Percentiles rank a stretch among this genome's conserved stretches.
These are phyloP conservation scores for Dichetophora obliterata DNA, from an alignment of 2,888 invertebrate species.

Conservation along the genomic window DNA sequence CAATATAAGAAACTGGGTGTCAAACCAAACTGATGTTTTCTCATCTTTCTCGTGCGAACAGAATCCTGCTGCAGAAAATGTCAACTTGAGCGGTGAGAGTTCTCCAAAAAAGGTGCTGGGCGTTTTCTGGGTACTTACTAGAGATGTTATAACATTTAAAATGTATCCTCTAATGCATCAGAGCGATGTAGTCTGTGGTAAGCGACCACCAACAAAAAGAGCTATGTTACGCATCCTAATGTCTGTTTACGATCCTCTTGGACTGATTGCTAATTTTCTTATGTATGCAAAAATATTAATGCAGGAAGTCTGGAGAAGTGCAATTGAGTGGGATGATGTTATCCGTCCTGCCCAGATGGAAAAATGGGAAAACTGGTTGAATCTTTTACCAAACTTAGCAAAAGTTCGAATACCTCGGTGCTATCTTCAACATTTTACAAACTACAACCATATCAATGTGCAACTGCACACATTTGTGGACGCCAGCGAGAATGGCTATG, in stretches of 20 bases:
- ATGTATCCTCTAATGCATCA: slow-evolving; percentile 28
- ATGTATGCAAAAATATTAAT: slow-evolving; percentile 25
- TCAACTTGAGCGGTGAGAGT: slow-evolving; percentile 17
- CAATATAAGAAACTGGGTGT: slow-evolving; percentile 43
- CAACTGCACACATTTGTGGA: slow-evolving; percentile 33
- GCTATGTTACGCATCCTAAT: no score
- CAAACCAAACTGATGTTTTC: slow-evolving; percentile 33
- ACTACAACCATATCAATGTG: background rate
- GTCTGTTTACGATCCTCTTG: no score
- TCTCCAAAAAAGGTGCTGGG: slow-evolving; percentile 43
- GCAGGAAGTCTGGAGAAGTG: slow-evolving; percentile 24
- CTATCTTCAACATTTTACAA: background rate
- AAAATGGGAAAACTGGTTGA: slow-evolving; percentile 23
- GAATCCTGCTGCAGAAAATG: background rate
- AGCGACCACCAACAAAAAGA: no score
- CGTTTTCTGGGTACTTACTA: slow-evolving; percentile 39
- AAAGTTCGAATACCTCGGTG: slow-evolving; percentile 33
- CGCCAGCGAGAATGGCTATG: slow-evolving; percentile 7
- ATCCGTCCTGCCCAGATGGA: background rate
- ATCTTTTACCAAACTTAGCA: slow-evolving; percentile 22
- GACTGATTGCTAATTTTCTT: slow-evolving; percentile 12
- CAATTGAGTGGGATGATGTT: slow-evolving; percentile 10
- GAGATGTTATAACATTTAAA: slow-evolving; percentile 36
- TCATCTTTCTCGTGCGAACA: slow-evolving; percentile 24
- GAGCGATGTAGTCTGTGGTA: no score